A percentile compares a stretch with the other conserved stretches of the same genome.
These are phyloP conservation scores for Temnothorax ravouxi DNA, from an alignment of 2,888 invertebrate species.

Conservation along the genomic window DNA sequence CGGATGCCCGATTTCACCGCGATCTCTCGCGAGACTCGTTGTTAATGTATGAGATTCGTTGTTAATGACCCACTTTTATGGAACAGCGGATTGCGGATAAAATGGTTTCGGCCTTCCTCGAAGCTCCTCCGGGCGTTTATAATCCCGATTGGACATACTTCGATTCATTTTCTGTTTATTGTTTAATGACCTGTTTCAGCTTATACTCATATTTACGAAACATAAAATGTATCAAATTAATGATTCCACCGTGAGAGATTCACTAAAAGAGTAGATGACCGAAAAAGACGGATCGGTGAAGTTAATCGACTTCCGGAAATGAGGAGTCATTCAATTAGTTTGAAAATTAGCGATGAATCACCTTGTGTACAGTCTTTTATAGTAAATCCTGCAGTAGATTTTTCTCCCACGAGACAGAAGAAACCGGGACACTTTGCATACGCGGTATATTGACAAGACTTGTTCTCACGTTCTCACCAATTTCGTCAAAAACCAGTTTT, in stretches of 20 bases:
- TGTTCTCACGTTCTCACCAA: background rate
- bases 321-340: background rate
- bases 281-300: background rate
- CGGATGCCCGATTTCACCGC: background rate
- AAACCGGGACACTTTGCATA: background rate
- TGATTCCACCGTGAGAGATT: background rate
- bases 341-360: conserved; percentile 26
- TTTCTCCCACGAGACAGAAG: background rate
- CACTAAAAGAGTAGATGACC: background rate
- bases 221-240: background rate
- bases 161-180: background rate
- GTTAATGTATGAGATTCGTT: background rate
- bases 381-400: background rate
- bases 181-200: background rate
- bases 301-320: background rate
- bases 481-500: background rate
- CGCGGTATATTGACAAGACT: background rate
- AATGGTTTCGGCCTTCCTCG: background rate
- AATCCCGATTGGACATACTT: background rate
- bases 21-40: conserved; percentile 5
- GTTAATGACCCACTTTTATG: conserved; percentile 5
- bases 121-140: background rate
- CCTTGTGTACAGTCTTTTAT: background rate
- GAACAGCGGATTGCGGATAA: background rate
- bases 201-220: background rate